Percentiles rank a stretch among this genome's conserved stretches.
Evolutionary conservation across 2,888 invertebrate species (phyloP).

Genomic region (Pachycephus smyrnensis): DNA sequence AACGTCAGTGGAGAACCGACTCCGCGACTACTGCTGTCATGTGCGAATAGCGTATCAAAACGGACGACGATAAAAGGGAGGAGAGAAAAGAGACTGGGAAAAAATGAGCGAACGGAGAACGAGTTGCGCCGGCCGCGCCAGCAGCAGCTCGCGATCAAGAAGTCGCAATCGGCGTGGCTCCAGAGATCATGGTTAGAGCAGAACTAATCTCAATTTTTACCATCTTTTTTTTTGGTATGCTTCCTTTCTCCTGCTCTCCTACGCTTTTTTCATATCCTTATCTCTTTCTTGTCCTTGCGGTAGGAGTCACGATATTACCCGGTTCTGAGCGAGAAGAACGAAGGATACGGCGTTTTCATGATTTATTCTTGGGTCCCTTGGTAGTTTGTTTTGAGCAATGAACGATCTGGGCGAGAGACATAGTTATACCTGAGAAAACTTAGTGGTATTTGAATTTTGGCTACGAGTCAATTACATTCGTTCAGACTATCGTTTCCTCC

Average conservation of each 20-base stretch:
- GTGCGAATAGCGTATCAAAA: conserved; percentile 1
- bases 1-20: background rate
- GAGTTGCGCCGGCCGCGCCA: conserved; percentile 47
- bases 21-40: background rate
- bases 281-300: background rate
- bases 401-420: background rate
- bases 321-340: background rate
- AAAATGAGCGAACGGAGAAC: conserved; percentile 53
- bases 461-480: background rate
- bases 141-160: conserved; percentile 57
- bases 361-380: background rate
- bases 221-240: background rate
- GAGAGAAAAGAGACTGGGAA: background rate
- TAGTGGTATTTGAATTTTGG: background rate
- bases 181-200: conserved; percentile 53
- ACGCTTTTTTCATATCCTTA: background rate
- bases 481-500: background rate
- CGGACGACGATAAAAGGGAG: conserved; percentile 3
- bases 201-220: conserved; percentile 13
- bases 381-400: background rate
- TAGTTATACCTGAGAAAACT: background rate
- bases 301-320: background rate
- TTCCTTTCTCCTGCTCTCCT: background rate
- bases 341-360: background rate
- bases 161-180: conserved; percentile 59